A percentile compares a stretch with the other conserved stretches of the same genome.
phyloP scores from a whole-genome alignment of 2,888 invertebrate species.

The Aricia artaxerxes region DNA sequence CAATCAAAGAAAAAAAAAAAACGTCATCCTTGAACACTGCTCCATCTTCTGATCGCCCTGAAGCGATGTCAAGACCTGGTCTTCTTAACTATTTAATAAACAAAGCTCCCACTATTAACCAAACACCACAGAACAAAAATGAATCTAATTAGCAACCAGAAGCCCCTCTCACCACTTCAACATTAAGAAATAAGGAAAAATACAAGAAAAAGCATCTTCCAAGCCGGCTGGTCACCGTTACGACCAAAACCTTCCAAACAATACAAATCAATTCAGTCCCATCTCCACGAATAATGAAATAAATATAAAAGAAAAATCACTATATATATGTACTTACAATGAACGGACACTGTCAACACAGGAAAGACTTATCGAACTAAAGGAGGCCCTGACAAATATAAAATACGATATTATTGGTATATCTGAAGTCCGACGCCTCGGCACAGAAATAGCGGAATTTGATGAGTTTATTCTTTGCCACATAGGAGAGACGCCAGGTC shows the following conservation, averaged over 20 bases:
- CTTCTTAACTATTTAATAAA: not conserved
- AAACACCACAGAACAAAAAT: not conserved
- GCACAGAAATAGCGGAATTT: not conserved
- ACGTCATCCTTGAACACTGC: not conserved
- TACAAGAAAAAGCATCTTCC: slow-evolving; percentile 19
- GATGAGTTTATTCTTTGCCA: not conserved
- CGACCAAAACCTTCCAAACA: slow-evolving; percentile 10
- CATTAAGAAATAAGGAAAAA: not conserved
- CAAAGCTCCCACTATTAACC: not conserved
- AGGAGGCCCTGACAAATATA: slow-evolving; percentile 13
- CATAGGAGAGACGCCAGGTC: too few species aligned
- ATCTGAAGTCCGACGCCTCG: slow-evolving; percentile 10
- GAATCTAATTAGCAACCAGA: slow-evolving; percentile 1
- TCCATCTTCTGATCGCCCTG: not conserved
- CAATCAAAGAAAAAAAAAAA: not conserved
- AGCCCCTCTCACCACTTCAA: not conserved
- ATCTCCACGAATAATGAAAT: not conserved
- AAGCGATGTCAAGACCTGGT: not conserved
- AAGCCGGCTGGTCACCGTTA: not conserved
- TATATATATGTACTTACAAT: slow-evolving; percentile 31
- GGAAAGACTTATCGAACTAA: slow-evolving; percentile 24
- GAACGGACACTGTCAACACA: slow-evolving; percentile 23
- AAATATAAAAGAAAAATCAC: slow-evolving; percentile 18
- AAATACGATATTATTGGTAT: slow-evolving; percentile 31
- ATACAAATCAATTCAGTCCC: not conserved